phyloP scores from a whole-genome alignment of 2,797 vertebrate species.

The Hippoglossus hippoglossus region DNA sequence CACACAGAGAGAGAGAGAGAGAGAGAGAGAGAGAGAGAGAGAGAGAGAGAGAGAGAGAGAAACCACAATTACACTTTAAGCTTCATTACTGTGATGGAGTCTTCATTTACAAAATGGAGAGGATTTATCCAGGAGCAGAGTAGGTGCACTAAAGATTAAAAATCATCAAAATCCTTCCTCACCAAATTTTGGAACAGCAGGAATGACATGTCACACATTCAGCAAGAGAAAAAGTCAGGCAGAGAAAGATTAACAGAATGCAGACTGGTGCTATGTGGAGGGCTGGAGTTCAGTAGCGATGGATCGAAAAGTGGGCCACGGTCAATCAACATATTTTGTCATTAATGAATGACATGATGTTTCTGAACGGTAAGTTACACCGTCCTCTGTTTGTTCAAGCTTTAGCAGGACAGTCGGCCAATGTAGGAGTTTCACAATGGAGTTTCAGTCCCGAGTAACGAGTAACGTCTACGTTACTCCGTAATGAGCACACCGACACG shows the following conservation, averaged over 20 bases:
- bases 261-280: not conserved
- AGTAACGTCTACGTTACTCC: too few relatives aligned
- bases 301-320: conserved; percentile 15
- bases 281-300: conserved; percentile 4
- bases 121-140: conserved; percentile 55
- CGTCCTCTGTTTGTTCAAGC: too few relatives aligned
- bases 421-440: too few relatives aligned
- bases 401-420: too few relatives aligned
- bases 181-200: conserved; percentile 32
- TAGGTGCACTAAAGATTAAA: conserved; percentile 60
- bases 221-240: conserved; percentile 15
- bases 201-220: not conserved
- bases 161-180: conserved; percentile 50
- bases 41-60: conserved; percentile 1
- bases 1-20: not conserved
- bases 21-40: not conserved
- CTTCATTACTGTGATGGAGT: conserved; percentile 69
- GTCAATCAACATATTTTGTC: conserved; percentile 10
- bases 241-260: conserved; percentile 14
- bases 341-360: not conserved
- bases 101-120: conserved; percentile 68
- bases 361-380: too few relatives aligned
- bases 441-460: too few relatives aligned
- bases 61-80: conserved; percentile 32
- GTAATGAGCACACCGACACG: too few relatives aligned